Base-by-base conservation (phyloP, 2,797 vertebrate genomes). In the Iguana delicatissima region DNA sequence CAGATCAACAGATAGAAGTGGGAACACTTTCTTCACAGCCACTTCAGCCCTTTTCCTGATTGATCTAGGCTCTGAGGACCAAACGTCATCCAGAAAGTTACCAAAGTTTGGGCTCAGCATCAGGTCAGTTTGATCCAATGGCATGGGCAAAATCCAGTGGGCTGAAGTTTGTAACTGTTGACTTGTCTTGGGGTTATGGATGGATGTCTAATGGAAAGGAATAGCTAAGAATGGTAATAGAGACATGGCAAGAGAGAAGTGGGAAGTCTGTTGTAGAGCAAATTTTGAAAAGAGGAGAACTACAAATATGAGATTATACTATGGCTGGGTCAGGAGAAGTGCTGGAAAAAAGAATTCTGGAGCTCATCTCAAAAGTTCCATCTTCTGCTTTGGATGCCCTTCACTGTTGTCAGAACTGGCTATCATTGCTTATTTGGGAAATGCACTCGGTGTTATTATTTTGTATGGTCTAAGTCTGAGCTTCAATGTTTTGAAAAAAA, bases 61-160 rank as follows among this genome's bases (percentile, higher is more conserved):
- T 10, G 24, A 79, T 67, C 72, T 42, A 84, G 18, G 29, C 46
- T 55, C 18, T 73, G 85, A 69, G 73, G 90, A 91, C n/a, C 72
- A n/a, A 77, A 50, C n/a, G 46, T 42, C 12, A 13, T 67, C 26
- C 57, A 69, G 76, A 91, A 84, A 67, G 29, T 77, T n/a, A 42
- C 50, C 46, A 79, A 52, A 72, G 12, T 57, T 57, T 84, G 69
- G 20, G 52, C 73, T 84, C 57, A n/a, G 14, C 50, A 42, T 42
- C 90, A 91, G 85, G 90, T 91, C 73, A 84, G 86, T 91, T 87
- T 55, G 62, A 84, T 84, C 46, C 46, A 67, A 24, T 26, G 29
- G 42, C 29, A 24, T 20, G 50, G 24, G 73, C 86, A 24, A 69
- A 42, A 67, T 13, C 12, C 67, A 50, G 32, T 74, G 24, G 32